Base-by-base conservation (phyloP, 2,888 invertebrate species). In the Drosophila lutescens region DNA sequence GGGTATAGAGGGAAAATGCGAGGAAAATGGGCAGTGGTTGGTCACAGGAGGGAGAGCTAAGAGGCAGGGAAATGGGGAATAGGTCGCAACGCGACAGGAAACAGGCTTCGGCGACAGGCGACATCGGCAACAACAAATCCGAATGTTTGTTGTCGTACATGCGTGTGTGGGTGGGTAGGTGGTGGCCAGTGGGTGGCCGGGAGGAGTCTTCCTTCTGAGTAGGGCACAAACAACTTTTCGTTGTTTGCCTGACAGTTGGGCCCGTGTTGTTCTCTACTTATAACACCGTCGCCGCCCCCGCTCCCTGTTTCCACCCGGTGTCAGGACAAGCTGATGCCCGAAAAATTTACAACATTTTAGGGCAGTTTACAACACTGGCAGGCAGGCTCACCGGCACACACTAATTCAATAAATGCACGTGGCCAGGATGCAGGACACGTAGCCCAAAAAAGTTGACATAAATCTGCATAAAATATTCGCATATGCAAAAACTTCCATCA, bases 381-480 rank as follows among this genome's bases (percentile, higher is more conserved):
- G 71, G 50, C 46, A 38, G 65, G 74, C 74, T 38, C 54, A 74
- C 74, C 68, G 44, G 41, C 54, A 74, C 69, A 67, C 69, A 72
- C 47, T 83, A 88, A 83, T 83, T 88, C 88, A 83, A 83, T 83
- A 86, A 88, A 67, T 83, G 88, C 88, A 83, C 83, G 78, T 88
- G 75, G 60, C 55, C 59, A 54, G 46, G 70, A 76, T 67, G 74
- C 76, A 74, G 84, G 65, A 76, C 86, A 82, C 88, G 79, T 69
- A 74, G 69, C 80, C 71, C 62, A 60, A 71, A 77, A 49, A 89
- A 86, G 79, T 88, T 88, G 84, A 88, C 84, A 86, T 88, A 86
- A 84, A 84, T 88, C 84, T 84, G 89, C 84, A 84, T 84, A 88
- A 84, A 86, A 84, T 88, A 84, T 84, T 86, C 87, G 74, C 85